Percentiles rank a stretch among this genome's conserved stretches.
Evolutionary conservation across 2,888 invertebrate genomes (phyloP).

Genomic region (Cryptocephalus moraei): DNA sequence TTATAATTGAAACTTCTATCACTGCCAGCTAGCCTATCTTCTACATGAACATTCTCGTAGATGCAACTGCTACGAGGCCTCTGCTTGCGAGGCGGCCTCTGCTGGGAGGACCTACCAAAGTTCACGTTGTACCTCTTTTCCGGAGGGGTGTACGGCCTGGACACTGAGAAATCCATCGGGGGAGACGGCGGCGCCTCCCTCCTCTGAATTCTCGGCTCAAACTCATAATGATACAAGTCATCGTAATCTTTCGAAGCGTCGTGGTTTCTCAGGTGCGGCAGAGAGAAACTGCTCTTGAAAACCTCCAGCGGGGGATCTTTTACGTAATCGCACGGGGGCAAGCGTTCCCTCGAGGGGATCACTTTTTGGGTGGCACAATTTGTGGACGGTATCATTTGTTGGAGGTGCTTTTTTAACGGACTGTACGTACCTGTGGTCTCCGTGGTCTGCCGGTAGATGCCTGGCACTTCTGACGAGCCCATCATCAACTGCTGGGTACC

Average conservation of each 20-base stretch:
- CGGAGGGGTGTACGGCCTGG: conserved; percentile 30
- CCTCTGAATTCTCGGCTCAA: neutral
- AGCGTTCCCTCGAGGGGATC: conserved; percentile 26
- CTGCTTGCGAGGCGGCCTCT: conserved; percentile 7
- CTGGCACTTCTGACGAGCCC: conserved; percentile 25
- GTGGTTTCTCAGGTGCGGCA: conserved; percentile 23
- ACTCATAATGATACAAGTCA: conserved; percentile 4
- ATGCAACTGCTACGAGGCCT: conserved; percentile 30
- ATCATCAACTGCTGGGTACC: conserved; percentile 30
- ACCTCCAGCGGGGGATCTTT: conserved; percentile 16
- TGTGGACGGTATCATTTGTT: conserved; percentile 33
- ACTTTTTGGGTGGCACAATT: conserved; percentile 34
- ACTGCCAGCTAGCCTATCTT: conserved; percentile 20
- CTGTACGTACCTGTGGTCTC: conserved; percentile 39
- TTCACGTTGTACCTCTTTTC: conserved; percentile 33
- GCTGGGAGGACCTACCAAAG: conserved; percentile 22
- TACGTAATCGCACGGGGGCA: conserved; percentile 19
- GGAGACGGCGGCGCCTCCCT: conserved; percentile 2
- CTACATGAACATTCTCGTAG: conserved; percentile 32
- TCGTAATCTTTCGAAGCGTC: conserved; percentile 5
- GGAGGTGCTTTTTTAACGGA: conserved; percentile 32
- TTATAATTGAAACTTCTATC: conserved; percentile 21
- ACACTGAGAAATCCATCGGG: conserved; percentile 1
- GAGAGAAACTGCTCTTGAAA: conserved; percentile 26
- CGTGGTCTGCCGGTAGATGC: conserved; percentile 36